Evolutionary conservation across 2,797 vertebrate genomes (phyloP), one percentile per base, ranked within the genome.

Genomic region (Molothrus ater): DNA sequence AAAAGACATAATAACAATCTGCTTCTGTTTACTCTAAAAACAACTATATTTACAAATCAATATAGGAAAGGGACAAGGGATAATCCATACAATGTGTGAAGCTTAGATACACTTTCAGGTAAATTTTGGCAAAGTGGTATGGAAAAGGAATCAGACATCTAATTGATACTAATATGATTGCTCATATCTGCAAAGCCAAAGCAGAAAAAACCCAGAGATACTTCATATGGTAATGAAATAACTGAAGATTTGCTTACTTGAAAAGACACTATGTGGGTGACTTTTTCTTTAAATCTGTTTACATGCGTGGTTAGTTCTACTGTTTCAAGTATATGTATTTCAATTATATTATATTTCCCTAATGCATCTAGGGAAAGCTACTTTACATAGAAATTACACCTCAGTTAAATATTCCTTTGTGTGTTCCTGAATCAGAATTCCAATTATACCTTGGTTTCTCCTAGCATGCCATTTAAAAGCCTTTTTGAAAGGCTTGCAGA

Each of bases 371-470:
- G 32, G 31, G 20, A 94, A 86, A 68, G n/a, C 75, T 92, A 90
- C 29, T 94, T 85, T 81, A 80, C 72, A 85, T 66, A 76, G 87
- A 97, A 96, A 97, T 96, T 94, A 47, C 26, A 48, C 76, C 66
- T 79, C 21, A 12, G n/a, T 93, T 93, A 82, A 87, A 92, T 88
- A 93, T 88, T 78, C 54, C 70, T 96, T 80, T 71, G 12, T 88
- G 85, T 69, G 26, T 84, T 94, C 47, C 71, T 86, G 48, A 95
- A 51, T 16, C 73, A 93, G 92, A 96, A 93, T 97, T 97, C 96
- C 91, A 96, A 84, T 97, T 92, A 92, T 61, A 91, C 31, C 53
- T 68, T 68, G 48, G 9, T 75, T 97, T 90, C 40, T 63, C 68
- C 78, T 91, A 66, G 45, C 28, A 86, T 93, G 57, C 10, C 65